phyloP scores from a whole-genome alignment of 2,113 vertebrate genomes.

The Mionectes macconnelli region DNA sequence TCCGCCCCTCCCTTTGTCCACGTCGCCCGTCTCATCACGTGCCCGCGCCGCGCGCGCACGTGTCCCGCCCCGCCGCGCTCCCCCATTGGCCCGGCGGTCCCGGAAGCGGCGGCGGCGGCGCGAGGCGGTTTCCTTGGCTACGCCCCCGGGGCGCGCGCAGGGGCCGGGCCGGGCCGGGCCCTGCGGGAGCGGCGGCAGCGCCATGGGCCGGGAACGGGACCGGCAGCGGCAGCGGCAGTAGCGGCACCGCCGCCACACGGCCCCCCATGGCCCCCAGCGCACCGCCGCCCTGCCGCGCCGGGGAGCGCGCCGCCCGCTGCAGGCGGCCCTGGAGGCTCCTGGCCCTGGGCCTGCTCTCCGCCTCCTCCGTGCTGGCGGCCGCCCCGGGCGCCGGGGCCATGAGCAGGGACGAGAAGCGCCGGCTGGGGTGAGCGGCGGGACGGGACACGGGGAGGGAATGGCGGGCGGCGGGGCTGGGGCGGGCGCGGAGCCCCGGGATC shows the following conservation, averaged over 20 bases:
- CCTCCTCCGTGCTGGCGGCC: slow-evolving; percentile 67
- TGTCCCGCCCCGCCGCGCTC: background rate
- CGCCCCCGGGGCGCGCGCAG: slow-evolving; percentile 16
- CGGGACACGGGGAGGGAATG: background rate
- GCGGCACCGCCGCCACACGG: slow-evolving; percentile 34
- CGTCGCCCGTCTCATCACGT: slow-evolving; percentile 28
- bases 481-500: background rate
- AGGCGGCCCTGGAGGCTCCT: slow-evolving; percentile 69
- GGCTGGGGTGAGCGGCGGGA: slow-evolving; percentile 68
- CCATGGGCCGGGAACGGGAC: background rate
- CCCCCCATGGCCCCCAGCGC: slow-evolving; percentile 65
- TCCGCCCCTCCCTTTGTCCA: slow-evolving; percentile 37
- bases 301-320: slow-evolving; percentile 36
- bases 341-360: slow-evolving; percentile 71
- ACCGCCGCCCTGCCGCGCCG: background rate
- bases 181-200: background rate
- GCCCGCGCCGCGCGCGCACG: background rate
- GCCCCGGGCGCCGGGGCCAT: slow-evolving; percentile 65
- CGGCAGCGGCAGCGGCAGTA: slow-evolving; percentile 23
- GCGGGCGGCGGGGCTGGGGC: background rate
- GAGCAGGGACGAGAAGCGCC: slow-evolving; percentile 75
- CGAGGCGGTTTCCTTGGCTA: slow-evolving; percentile 75
- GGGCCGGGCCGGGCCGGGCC: slow-evolving; percentile 23
- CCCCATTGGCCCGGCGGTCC: background rate
- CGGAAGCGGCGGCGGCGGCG: slow-evolving; percentile 46